phyloP scores from a whole-genome alignment of 1,140 invertebrate genomes.

The Drosophila lowei region DNA sequence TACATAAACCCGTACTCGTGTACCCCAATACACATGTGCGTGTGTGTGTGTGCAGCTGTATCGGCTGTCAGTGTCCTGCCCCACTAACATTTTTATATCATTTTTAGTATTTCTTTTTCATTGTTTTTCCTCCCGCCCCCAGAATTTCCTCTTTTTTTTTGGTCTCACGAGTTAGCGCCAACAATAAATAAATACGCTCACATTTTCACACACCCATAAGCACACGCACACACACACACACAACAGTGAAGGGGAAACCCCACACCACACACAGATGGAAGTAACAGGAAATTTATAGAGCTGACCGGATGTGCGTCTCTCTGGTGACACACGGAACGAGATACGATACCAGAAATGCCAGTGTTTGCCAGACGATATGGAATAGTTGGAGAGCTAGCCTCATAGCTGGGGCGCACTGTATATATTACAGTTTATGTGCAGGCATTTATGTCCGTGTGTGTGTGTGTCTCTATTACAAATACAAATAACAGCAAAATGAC shows the following conservation, averaged over 20 bases:
- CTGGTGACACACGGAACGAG: constrained; percentile 67
- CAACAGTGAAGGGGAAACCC: no score
- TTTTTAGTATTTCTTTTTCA: constrained; percentile 63
- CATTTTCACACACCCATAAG: constrained; percentile 62
- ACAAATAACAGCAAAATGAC: constrained; percentile 79
- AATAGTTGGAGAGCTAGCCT: constrained; percentile 39
- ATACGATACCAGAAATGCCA: constrained; percentile 38
- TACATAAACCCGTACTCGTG: constrained; percentile 13
- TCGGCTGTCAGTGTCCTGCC: constrained; percentile 53
- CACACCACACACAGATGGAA: constrained; percentile 4
- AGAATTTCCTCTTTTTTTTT: constrained; percentile 57
- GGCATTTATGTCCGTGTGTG: constrained; percentile 11
- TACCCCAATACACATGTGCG: neutral
- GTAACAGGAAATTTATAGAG: constrained; percentile 76
- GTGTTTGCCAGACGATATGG: constrained; percentile 25
- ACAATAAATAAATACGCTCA: constrained; percentile 77
- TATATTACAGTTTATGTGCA: constrained; percentile 36
- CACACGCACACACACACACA: constrained; percentile 22
- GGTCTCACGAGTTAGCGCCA: constrained; percentile 73
- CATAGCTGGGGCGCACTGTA: constrained; percentile 35
- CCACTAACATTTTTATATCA: constrained; percentile 72
- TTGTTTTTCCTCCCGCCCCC: constrained; percentile 42
- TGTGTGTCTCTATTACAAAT: constrained; percentile 74
- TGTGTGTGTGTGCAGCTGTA: constrained; percentile 15
- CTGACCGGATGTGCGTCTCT: constrained; percentile 77